These are phyloP conservation scores for Chrysotoxum bicinctum DNA, from an alignment of 2,888 invertebrate species.

Conservation along the genomic window DNA sequence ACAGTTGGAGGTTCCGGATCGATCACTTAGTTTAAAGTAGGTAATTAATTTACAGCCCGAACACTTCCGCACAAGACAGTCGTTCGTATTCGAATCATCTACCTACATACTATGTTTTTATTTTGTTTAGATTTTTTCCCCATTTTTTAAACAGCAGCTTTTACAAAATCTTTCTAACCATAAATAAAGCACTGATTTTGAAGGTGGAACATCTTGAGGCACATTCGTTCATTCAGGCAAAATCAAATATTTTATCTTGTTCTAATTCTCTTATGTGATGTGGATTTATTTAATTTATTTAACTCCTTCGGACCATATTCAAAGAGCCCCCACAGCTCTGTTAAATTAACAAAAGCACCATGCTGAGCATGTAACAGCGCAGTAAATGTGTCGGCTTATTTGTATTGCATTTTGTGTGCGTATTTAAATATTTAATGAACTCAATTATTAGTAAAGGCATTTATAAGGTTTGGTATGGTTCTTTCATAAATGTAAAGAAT, in stretches of 20 bases:
- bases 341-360: conserved; percentile 71
- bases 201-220: conserved; percentile 55
- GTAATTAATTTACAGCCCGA: too few species aligned
- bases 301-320: conserved; percentile 61
- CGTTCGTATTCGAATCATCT: background rate
- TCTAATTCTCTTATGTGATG: conserved; percentile 68
- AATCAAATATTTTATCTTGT: conserved; percentile 71
- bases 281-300: conserved; percentile 69
- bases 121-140: background rate
- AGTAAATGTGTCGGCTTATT: conserved; percentile 68
- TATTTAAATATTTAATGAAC: conserved; percentile 72
- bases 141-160: background rate
- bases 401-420: conserved; percentile 57
- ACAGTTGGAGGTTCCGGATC: too few species aligned
- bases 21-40: too few species aligned
- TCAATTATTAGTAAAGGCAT: conserved; percentile 65
- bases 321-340: conserved; percentile 59
- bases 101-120: background rate
- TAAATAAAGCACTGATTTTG: background rate
- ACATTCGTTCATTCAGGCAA: conserved; percentile 47
- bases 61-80: too few species aligned
- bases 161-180: background rate
- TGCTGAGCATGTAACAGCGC: conserved; percentile 58
- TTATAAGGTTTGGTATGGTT: conserved; percentile 59
- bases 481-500: conserved; percentile 58